Base-by-base conservation (phyloP, 1,140 invertebrate genomes). In the Cataglyphis hispanica region DNA sequence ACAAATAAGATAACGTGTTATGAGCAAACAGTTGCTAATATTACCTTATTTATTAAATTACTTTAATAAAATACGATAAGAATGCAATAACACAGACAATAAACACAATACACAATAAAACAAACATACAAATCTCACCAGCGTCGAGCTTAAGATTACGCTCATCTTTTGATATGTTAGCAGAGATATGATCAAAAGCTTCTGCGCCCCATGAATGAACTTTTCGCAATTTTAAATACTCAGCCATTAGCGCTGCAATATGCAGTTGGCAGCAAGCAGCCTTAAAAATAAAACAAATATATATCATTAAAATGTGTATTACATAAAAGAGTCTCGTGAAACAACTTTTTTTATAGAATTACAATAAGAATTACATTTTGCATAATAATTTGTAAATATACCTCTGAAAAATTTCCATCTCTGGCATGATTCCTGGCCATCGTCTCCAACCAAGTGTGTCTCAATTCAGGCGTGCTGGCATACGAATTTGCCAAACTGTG, bases 401-500 rank as follows among this genome's bases (percentile, higher is more conserved):
- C 93, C 88, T 98, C 98, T 1, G 98, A 98, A 92, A 96, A 97
- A 95, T 98, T 97, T 22, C 96, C 96, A 93, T 98, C 97, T 80
- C 97, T 96, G 0, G 97, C 96, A 93, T 99, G 98, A 94, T 98
- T 97, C 64, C 97, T 96, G 81, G 98, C 98, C 97, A 99, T 98
- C 3, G 98, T 98, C 87, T 99, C 97, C 4, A 99, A 96, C 98
- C 98, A 99, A 0, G 98, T 99, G 93, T 98, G 97, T 2, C 99
- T 95, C 60, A 99, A 95, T 93, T 99, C 98, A 3, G 98, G 98
- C 0, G 98, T 99, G 74, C 98, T 98, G 63, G 98, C 98, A 93
- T 99, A 99, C 0, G 98, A 98, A 93, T 98, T 98, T 0, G 99
- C 99, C 70, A 99, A 95, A 90, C 98, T 98, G 92, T 99, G 97